Base-by-base conservation (phyloP, 1,140 invertebrate species). In the Drosophila cardini region DNA sequence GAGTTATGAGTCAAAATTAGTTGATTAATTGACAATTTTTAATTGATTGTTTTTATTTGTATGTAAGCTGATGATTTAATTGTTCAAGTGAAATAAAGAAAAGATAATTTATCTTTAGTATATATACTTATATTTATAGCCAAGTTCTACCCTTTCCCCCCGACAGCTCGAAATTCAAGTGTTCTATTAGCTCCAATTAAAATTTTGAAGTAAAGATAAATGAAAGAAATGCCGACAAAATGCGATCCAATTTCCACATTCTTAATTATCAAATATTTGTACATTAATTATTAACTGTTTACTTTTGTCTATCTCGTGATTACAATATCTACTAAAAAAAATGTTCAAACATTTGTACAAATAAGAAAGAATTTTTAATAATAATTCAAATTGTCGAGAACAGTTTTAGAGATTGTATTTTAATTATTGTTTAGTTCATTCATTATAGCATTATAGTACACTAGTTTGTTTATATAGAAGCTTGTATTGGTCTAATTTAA, bases 191-290 rank as follows among this genome's bases (percentile, higher is more conserved):
- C 46, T 34, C 4, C 26, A 32, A 46, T 40, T 32, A n/a, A 64
- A 65, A 48, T 45, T 45, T 7, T 11, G 53, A 40, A 38, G 42
- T 40, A 56, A 30, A 55, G 21, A 30, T n/a, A 48, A 65, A 71
- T 85, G 61, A 81, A 85, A 85, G 80, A 53, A 61, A 13, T 16
- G 73, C 82, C 82, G 78, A 86, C 82, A 86, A 84, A 84, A 72
- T 80, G 80, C 68, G 45, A 18, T 46, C 64, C 65, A 52, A 69
- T 72, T 80, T 71, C 63, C 64, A 60, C 36, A 64, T 34, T 75
- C 57, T 86, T 86, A 86, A 86, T 86, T 82, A 82, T 72, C 83
- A 45, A 87, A 86, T 87, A 87, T 86, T 86, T 87, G 76, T 75
- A 34, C 55, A 46, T 60, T 58, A 74, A 64, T 64, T 72, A 77